phyloP scores from a whole-genome alignment of 2,113 vertebrate species.

The Hymenochirus boettgeri region DNA sequence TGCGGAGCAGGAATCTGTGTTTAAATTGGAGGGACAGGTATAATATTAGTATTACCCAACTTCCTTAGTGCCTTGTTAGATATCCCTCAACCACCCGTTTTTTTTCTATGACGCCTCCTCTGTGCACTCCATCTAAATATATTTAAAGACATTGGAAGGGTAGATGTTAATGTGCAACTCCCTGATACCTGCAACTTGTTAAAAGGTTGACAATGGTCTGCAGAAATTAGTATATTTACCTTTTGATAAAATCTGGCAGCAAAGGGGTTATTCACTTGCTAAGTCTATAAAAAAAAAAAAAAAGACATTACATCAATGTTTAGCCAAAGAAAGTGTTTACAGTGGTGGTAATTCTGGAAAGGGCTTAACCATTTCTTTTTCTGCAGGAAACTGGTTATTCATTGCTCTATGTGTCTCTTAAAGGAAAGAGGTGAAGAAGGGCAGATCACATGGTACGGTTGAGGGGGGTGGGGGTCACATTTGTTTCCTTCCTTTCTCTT shows the following conservation, averaged over 20 bases:
- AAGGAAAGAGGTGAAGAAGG: slow-evolving; percentile 24
- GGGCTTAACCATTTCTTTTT: background rate
- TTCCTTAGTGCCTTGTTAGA: slow-evolving; percentile 15
- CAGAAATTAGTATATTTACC: background rate
- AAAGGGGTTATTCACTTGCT: slow-evolving; percentile 18
- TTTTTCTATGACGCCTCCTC: slow-evolving; percentile 16
- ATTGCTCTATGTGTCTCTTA: slow-evolving; percentile 21
- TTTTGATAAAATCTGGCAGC: background rate
- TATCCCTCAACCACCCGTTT: slow-evolving; percentile 5
- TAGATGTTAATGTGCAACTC: slow-evolving; percentile 1
- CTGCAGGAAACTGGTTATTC: slow-evolving; percentile 1
- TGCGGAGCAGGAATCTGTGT: slow-evolving; percentile 39
- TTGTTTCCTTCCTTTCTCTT: slow-evolving; percentile 30
- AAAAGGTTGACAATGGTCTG: slow-evolving; percentile 13
- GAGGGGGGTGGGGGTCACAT: slow-evolving; percentile 20
- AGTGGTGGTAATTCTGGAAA: background rate
- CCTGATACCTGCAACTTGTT: slow-evolving; percentile 2
- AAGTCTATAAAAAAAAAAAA: background rate
- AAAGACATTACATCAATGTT: background rate
- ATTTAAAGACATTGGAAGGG: background rate
- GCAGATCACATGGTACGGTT: slow-evolving; percentile 38
- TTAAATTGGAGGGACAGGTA: slow-evolving; percentile 22
- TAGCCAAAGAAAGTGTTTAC: slow-evolving; percentile 4
- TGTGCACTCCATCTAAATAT: slow-evolving; percentile 7
- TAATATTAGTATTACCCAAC: slow-evolving; percentile 4